Conservation (phyloP, 2,113 vertebrate genomes). For the Ibidorhyncha struthersii region DNA sequence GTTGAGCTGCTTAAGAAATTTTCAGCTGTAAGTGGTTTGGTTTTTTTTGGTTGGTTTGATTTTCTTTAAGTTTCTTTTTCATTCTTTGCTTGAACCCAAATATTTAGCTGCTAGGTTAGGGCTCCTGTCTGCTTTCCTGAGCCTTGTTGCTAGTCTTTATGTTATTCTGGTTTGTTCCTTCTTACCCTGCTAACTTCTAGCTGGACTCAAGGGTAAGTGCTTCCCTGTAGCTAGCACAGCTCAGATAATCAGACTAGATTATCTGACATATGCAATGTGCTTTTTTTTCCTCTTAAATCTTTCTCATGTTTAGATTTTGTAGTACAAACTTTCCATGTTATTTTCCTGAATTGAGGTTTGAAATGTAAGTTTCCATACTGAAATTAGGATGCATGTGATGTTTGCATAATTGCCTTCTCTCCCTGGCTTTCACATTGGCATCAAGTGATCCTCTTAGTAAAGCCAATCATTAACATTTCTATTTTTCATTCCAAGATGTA, state of each 20-base stretch:
- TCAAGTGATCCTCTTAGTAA: slow-evolving; percentile 90
- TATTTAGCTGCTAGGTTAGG: slow-evolving; percentile 98
- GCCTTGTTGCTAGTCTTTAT: slow-evolving; percentile 99
- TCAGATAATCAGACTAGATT: slow-evolving; percentile 99
- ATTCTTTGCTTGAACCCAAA: slow-evolving; percentile 98
- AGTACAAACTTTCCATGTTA: slow-evolving; percentile 87
- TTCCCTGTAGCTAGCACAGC: slow-evolving; percentile 96
- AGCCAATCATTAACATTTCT: slow-evolving; percentile 81
- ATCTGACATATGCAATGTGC: slow-evolving; percentile 97
- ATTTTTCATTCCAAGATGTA: slow-evolving; percentile 76
- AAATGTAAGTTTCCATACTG: slow-evolving; percentile 93
- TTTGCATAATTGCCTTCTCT: slow-evolving; percentile 99
- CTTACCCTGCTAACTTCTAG: slow-evolving; percentile 99
- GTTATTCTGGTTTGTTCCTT: slow-evolving; percentile 99
- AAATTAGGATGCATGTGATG: slow-evolving; percentile 97
- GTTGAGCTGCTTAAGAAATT: slow-evolving; percentile 69
- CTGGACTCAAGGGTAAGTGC: slow-evolving; percentile 99
- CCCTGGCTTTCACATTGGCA: slow-evolving; percentile 90
- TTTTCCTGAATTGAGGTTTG: slow-evolving; percentile 89
- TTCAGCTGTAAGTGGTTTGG: slow-evolving; percentile 61
- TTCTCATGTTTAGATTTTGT: slow-evolving; percentile 96
- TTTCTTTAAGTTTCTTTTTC: slow-evolving; percentile 84
- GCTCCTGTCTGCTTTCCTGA: slow-evolving; percentile 99
- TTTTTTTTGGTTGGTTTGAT: slow-evolving; percentile 73
- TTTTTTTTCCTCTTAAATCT: slow-evolving; percentile 87